phyloP scores from a whole-genome alignment of 1,140 invertebrate species.

The Globodera ellingtonae region DNA sequence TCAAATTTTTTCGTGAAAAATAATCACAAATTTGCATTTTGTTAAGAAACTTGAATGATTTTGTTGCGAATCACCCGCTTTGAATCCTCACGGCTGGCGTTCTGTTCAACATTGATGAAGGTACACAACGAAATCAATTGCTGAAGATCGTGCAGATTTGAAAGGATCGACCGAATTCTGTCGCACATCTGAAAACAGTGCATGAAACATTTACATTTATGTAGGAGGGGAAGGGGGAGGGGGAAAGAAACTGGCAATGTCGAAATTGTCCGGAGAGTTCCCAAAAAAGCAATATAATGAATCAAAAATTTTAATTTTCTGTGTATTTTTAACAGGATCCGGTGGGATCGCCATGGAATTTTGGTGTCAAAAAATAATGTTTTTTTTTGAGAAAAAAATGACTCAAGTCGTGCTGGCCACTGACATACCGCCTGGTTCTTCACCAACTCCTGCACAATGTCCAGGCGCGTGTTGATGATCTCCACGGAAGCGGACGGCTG shows the following conservation, averaged over 20 bases:
- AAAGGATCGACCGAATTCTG: conserved; percentile 38
- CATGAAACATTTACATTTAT: no score
- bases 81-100: conserved; percentile 29
- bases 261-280: no score
- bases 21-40: neutral
- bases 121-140: conserved; percentile 48
- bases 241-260: neutral
- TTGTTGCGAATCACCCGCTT: conserved; percentile 42
- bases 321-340: no score
- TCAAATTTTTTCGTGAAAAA: neutral
- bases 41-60: conserved; percentile 38
- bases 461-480: conserved; percentile 42
- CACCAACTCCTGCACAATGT: conserved; percentile 50
- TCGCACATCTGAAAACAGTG: conserved; percentile 33
- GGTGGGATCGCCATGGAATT: no score
- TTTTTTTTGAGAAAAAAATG: no score
- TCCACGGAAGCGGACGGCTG: conserved; percentile 39
- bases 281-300: no score
- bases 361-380: no score
- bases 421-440: conserved; percentile 42
- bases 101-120: conserved; percentile 14
- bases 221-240: no score
- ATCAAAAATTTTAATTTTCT: no score
- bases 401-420: no score
- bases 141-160: conserved; percentile 42